Evolutionary conservation across 2,797 vertebrate genomes (phyloP).

Genomic region (Gymnopithys bicolor): DNA sequence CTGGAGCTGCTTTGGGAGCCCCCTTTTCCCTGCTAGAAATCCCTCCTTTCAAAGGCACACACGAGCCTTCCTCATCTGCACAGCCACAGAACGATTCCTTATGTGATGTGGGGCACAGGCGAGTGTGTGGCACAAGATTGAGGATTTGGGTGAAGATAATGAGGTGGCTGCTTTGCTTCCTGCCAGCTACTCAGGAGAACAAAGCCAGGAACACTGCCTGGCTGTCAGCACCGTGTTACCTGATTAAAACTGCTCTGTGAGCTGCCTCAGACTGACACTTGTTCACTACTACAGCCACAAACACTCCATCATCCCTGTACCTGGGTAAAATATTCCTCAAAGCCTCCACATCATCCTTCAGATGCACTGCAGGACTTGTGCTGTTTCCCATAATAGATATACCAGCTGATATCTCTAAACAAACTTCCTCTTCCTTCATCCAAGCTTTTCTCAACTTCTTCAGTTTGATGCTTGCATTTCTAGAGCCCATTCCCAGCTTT

Average conservation of each 20-base stretch:
- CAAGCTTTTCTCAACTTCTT: background rate
- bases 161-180: background rate
- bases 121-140: fast-evolving
- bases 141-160: background rate
- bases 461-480: background rate
- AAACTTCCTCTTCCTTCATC: background rate
- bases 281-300: background rate
- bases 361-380: background rate
- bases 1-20: background rate
- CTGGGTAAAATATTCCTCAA: background rate
- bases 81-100: background rate
- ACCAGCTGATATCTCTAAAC: background rate
- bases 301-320: background rate
- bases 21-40: background rate
- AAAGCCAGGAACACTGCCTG: background rate
- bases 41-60: background rate
- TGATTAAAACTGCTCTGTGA: background rate
- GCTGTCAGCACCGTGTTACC: background rate
- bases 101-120: fast-evolving
- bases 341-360: background rate
- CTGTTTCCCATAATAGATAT: background rate
- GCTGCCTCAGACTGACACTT: background rate
- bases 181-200: background rate
- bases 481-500: background rate
- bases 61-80: background rate